Percentiles rank a stretch among this genome's conserved stretches.
Conservation (phyloP, 2,113 vertebrate species). For the Gasterosteus aculeatus region DNA sequence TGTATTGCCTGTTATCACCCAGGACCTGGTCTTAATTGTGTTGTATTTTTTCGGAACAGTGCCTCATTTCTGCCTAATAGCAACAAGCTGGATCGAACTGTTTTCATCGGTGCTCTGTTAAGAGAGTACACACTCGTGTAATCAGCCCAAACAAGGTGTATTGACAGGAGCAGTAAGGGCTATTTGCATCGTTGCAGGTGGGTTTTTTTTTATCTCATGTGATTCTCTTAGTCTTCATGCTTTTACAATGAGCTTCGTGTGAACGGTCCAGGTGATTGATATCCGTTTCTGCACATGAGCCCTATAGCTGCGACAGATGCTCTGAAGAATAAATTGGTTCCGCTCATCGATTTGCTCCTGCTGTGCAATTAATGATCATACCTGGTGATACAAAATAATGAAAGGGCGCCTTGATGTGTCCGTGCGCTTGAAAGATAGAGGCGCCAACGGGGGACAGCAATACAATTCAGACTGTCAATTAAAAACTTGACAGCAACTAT, state of each 20-base stretch:
- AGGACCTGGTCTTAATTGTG: constrained; percentile 16
- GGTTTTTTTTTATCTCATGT: constrained; percentile 10
- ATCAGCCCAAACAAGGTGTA: constrained; percentile 35
- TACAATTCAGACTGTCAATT: constrained; percentile 11
- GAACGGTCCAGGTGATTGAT: constrained; percentile 53
- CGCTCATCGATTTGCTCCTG: constrained; percentile 52
- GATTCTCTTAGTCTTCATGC: constrained; percentile 8
- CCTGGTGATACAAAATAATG: constrained; percentile 40
- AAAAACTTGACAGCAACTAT: not conserved
- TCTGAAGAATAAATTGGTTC: constrained; percentile 38
- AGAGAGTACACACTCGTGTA: constrained; percentile 41
- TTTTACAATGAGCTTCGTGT: constrained; percentile 5
- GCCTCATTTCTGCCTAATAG: constrained; percentile 15
- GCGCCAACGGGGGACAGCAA: not conserved
- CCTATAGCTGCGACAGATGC: not conserved
- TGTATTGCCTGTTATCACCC: constrained; percentile 43
- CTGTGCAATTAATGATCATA: constrained; percentile 55
- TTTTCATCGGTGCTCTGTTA: constrained; percentile 37
- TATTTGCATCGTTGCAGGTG: no score
- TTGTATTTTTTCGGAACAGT: constrained; percentile 18
- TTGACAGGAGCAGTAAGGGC: constrained; percentile 16
- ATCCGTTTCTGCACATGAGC: not conserved
- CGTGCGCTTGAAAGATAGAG: not conserved
- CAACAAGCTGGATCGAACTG: constrained; percentile 31
- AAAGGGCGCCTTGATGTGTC: not conserved